Base-by-base conservation (phyloP, 2,888 invertebrate species). In the Amphipyra tragopoginis region DNA sequence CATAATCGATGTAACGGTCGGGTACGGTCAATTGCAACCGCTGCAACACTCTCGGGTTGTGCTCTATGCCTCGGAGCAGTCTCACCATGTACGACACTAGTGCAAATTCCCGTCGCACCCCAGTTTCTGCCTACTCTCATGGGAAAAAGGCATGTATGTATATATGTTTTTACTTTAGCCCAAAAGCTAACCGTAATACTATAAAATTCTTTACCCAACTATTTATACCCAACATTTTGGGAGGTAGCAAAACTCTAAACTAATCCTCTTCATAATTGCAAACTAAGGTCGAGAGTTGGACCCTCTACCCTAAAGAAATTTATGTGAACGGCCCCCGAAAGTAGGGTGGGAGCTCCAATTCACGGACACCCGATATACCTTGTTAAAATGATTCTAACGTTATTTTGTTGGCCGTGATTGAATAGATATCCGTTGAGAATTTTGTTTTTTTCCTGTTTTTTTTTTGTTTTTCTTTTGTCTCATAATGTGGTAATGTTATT, bases 371-470 rank as follows among this genome's bases (percentile, higher is more conserved):
- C 43, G 72, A 72, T 71, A 71, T 9, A 49, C 52, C 65, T 57
- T 71, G 67, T 65, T 71, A 67, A 15, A 66, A 62, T 45, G 40
- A 62, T 47, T 49, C 29, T 49, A 62, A 43, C 70, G 48, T 68
- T 34, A 65, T 45, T 67, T 47, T 47, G 60, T 21, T 39, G 11
- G 5, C 9, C 29, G 36, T n/a, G 36, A 7, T 45, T 45, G 45
- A 45, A 45, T 45, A 1, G 45, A 45, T 45, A 45, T 9, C 5
- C 6, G 13, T 10, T 33, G 33, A n/a, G n/a, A 29, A 44, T 8
- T 42, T 42, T 29, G 29, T 2, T 7, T 29, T 21, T 2, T 29
- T 42, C 15, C 15, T 26, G 44, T 1, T 5, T 29, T 44, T 44
- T n/a, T 5, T 42, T 42, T 21, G 21, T 21, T 1, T 21, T 21